Evolutionary conservation across 2,113 vertebrate genomes (phyloP).

Genomic region (Desmodus rotundus): DNA sequence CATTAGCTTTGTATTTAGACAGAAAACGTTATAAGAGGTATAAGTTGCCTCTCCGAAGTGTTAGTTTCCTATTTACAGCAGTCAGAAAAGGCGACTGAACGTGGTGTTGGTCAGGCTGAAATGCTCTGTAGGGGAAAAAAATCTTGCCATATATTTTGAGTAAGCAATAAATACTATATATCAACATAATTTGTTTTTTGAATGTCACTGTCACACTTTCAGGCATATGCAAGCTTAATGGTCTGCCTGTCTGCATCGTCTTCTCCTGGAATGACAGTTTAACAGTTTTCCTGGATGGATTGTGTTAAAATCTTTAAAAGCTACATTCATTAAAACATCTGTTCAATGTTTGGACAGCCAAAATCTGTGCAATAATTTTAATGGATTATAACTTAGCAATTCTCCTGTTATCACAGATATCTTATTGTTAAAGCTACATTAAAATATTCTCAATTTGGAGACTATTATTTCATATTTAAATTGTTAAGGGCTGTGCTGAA

Average conservation of each 20-base stretch:
- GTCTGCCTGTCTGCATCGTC: constrained; percentile 52
- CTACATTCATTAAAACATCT: constrained; percentile 70
- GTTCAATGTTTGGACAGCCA: constrained; percentile 54
- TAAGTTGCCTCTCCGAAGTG: background rate
- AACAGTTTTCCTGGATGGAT: constrained; percentile 63
- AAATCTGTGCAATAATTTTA: constrained; percentile 35
- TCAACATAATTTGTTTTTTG: background rate
- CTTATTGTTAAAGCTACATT: constrained; percentile 13
- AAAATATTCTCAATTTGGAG: constrained; percentile 25
- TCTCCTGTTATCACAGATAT: background rate
- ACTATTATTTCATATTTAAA: background rate
- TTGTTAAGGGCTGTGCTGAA: background rate
- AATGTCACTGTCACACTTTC: background rate
- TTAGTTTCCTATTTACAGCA: background rate
- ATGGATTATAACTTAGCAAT: background rate
- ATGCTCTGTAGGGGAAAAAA: background rate
- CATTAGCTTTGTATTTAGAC: constrained; percentile 22
- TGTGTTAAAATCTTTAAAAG: constrained; percentile 67
- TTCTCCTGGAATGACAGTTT: constrained; percentile 63
- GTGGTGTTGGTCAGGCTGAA: background rate
- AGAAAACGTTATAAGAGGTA: background rate
- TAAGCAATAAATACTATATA: background rate
- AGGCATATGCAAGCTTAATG: constrained; percentile 23
- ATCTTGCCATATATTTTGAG: background rate
- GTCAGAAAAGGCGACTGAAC: background rate